Evolutionary conservation across 30 jellyfish, hydroid and myxozoan genomes (phyloP), one percentile per base, ranked within the genome.

Genomic region (Sanderia malayensis): DNA sequence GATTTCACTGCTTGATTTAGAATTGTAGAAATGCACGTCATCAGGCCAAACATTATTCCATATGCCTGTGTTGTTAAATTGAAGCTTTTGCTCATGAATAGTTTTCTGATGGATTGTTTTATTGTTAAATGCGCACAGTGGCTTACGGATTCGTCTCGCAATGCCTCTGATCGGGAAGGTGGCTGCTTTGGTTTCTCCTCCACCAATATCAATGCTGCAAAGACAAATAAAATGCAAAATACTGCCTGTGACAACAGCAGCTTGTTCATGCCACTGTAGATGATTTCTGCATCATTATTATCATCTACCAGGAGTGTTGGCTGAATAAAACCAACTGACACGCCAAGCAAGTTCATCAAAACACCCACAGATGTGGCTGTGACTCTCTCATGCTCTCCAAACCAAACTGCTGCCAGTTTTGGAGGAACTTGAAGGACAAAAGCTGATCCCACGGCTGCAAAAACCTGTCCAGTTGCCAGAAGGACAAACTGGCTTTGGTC

Each of bases 371-470:
- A 76, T 10, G 98, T 91, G 21, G 96, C 86, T 1, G 85, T 76
- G 9, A 92, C 93, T 46, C 98, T 85, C 66, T 91, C 98, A 31
- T 83, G 66, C 32, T 72, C 94, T 4, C 94, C 93, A 80, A 91
- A 91, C 98, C 98, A 91, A 61, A 77, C 85, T 4, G 94, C 83
- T 0, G 98, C 92, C 0, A 91, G 70, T 70, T 71, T 73, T 3
- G 89, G 91, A 2, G 98, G 98, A 21, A 83, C 82, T 37, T 79
- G 94, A 18, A 91, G 83, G 58, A 91, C 82, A 52, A 82, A 69
- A 37, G 83, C 85, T 1, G 80, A 68, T 0, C 93, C 96, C 4
- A 91, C 1, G 6, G 96, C 95, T n/a, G 96, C 96, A 57, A 82
- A 34, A 29, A 72, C 29, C 30, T 89, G 97, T 1, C 97, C 97